These are phyloP conservation scores for Drymodes brunneopygia DNA, from an alignment of 2,113 vertebrate genomes.

Conservation along the genomic window DNA sequence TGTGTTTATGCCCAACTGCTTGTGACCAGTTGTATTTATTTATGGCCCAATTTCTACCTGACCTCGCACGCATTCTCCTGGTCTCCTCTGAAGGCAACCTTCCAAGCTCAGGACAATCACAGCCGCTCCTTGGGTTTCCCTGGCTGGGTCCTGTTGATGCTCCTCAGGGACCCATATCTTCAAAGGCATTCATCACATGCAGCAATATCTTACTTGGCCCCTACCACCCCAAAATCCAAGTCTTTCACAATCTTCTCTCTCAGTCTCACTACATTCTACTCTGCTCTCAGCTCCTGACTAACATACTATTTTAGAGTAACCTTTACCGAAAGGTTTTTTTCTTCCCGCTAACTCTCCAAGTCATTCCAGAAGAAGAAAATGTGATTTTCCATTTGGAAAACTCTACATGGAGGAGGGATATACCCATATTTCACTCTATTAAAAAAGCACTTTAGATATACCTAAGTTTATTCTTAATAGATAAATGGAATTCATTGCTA, in stretches of 20 bases:
- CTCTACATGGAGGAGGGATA: not conserved
- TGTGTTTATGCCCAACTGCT: not conserved
- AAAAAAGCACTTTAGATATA: not conserved
- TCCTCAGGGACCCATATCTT: not conserved
- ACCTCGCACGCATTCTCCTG: not conserved
- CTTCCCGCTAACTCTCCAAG: not conserved
- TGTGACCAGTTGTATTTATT: not conserved
- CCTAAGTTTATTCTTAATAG: not conserved
- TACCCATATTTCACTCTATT: not conserved
- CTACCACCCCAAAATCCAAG: accelerated
- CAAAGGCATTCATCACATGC: not conserved
- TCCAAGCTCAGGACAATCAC: not conserved
- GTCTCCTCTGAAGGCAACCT: not conserved
- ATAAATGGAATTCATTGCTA: not conserved
- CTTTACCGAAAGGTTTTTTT: not conserved
- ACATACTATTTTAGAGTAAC: not conserved
- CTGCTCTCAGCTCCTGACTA: not conserved
- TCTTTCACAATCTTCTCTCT: not conserved
- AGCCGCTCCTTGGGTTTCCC: not conserved
- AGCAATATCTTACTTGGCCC: not conserved
- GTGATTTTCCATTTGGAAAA: not conserved
- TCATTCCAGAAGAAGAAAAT: not conserved
- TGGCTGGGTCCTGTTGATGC: not conserved
- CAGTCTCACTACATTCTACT: not conserved
- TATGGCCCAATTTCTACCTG: not conserved